Conservation (phyloP, 2,888 invertebrate species). For the Caenorhabditis plicata region DNA sequence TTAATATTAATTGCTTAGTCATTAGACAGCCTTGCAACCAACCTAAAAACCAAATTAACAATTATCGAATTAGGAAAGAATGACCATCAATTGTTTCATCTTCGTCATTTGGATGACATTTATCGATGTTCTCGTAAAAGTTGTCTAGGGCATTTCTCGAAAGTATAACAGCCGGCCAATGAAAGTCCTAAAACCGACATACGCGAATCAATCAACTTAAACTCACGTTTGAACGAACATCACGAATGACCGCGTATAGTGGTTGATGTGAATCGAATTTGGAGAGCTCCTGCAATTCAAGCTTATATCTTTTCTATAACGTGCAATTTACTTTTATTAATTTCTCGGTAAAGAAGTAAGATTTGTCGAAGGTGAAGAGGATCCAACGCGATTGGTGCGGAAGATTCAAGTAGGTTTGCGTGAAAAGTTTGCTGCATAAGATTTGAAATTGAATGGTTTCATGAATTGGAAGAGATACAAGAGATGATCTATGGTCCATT, state of each 20-base stretch:
- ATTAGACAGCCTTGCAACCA: not conserved
- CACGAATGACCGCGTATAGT: slow-evolving; percentile 13
- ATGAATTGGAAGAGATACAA: slow-evolving; percentile 1
- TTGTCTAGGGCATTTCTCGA: slow-evolving; percentile 18
- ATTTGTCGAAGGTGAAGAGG: slow-evolving; percentile 26
- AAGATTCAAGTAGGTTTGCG: slow-evolving; percentile 9
- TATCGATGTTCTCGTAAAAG: slow-evolving; percentile 8
- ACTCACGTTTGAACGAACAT: slow-evolving; percentile 9
- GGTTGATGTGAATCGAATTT: slow-evolving; percentile 15
- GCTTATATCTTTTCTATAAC: too few relatives aligned
- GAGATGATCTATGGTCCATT: slow-evolving; percentile 17
- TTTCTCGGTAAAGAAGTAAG: slow-evolving; percentile 19
- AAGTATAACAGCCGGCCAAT: slow-evolving; percentile 12
- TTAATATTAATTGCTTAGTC: too few relatives aligned
- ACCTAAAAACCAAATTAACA: too few relatives aligned
- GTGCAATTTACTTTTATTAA: too few relatives aligned
- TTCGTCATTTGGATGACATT: slow-evolving; percentile 8
- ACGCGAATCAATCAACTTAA: slow-evolving; percentile 6
- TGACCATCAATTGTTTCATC: too few relatives aligned
- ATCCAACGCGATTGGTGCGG: slow-evolving; percentile 23
- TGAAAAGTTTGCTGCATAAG: slow-evolving; percentile 17
- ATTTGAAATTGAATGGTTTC: not conserved
- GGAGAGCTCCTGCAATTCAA: too few relatives aligned
- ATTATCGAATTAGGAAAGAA: too few relatives aligned
- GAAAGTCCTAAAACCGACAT: slow-evolving; percentile 14